Percentiles rank a stretch among this genome's conserved stretches.
Conservation (phyloP, 2,113 vertebrate species). For the Dromaius novaehollandiae region DNA sequence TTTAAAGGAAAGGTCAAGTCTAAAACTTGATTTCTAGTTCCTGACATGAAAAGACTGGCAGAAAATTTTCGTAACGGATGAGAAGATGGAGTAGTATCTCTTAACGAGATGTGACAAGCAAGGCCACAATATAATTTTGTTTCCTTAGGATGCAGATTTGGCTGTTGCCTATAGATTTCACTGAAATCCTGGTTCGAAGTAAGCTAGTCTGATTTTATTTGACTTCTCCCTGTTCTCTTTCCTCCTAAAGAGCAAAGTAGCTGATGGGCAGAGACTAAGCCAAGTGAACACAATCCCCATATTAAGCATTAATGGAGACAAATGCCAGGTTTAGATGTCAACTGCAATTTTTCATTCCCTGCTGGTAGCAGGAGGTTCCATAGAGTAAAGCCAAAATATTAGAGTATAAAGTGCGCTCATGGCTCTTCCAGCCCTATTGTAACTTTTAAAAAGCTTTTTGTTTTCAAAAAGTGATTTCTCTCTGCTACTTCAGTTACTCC, state of each 20-base stretch:
- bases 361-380: neutral
- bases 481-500: neutral
- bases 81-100: neutral
- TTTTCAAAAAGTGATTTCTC: neutral
- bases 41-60: neutral
- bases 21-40: neutral
- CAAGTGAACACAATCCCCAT: neutral
- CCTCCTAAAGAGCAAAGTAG: neutral
- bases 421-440: neutral
- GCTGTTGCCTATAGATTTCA: neutral
- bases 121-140: neutral
- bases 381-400: neutral
- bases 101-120: neutral
- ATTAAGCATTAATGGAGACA: constrained; percentile 37
- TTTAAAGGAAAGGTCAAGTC: neutral
- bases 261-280: constrained; percentile 14
- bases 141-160: neutral
- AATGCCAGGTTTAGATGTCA: constrained; percentile 48
- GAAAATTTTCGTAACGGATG: neutral
- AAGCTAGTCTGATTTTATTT: neutral
- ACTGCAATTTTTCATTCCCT: constrained; percentile 30
- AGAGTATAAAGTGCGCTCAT: neutral
- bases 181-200: neutral
- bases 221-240: neutral
- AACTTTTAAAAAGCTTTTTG: neutral